phyloP scores from a whole-genome alignment of 2,888 invertebrate species.

The Pemphredon lugubris region DNA sequence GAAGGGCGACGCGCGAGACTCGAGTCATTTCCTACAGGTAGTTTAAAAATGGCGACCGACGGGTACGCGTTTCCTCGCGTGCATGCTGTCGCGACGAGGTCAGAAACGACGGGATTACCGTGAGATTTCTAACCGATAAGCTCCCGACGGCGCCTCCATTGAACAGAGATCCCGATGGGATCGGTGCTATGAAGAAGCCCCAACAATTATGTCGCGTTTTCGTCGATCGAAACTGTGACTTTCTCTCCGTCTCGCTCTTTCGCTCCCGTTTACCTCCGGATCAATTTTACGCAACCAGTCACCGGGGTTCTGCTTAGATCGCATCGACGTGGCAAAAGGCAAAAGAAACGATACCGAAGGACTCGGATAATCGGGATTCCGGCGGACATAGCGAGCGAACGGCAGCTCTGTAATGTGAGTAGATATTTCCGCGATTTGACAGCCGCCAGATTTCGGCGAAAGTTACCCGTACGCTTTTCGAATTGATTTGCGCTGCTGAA shows the following conservation, averaged over 20 bases:
- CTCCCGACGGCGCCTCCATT: constrained; percentile 7
- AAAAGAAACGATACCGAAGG: constrained; percentile 40
- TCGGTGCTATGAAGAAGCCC: constrained; percentile 9
- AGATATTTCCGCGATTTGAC: constrained; percentile 20
- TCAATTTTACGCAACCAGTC: constrained; percentile 7
- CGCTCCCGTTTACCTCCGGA: constrained; percentile 8
- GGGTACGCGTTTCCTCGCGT: constrained; percentile 71
- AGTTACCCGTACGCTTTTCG: neutral
- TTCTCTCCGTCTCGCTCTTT: constrained; percentile 39
- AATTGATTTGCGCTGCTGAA: no score
- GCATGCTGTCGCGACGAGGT: constrained; percentile 59
- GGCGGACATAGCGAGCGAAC: constrained; percentile 40
- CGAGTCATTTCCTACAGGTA: constrained; percentile 72
- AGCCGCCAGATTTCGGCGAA: constrained; percentile 5
- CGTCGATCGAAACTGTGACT: constrained; percentile 39
- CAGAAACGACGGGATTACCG: constrained; percentile 47
- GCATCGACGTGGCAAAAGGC: constrained; percentile 12
- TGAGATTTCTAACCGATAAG: constrained; percentile 13
- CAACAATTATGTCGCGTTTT: constrained; percentile 40
- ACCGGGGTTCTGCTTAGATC: constrained; percentile 16
- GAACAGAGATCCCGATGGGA: constrained; percentile 16
- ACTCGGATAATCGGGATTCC: constrained; percentile 44
- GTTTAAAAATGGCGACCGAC: constrained; percentile 80
- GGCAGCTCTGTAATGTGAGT: constrained; percentile 41
- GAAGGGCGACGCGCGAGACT: constrained; percentile 55